Evolutionary conservation across 2,113 vertebrate species (phyloP).

Genomic region (Nothobranchius furzeri): DNA sequence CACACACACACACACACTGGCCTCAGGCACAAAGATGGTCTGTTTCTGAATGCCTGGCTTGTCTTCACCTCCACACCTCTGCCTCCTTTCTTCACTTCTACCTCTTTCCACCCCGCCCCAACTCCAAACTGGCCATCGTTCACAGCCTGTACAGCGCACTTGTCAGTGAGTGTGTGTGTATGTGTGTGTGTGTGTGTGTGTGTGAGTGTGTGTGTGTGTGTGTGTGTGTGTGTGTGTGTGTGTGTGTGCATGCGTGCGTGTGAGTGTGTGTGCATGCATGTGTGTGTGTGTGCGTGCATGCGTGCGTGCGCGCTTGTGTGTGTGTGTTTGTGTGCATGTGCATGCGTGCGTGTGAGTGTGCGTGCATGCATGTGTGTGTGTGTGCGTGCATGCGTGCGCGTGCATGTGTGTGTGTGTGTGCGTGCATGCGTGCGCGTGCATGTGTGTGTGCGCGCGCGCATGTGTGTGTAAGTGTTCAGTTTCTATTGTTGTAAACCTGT

Average conservation of each 20-base stretch:
- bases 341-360: constrained; percentile 6
- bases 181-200: constrained; percentile 26
- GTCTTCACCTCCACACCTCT: constrained; percentile 76
- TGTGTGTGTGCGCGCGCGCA: constrained; percentile 1
- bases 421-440: constrained; percentile 27
- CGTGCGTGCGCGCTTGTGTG: constrained; percentile 2
- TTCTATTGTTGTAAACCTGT: constrained; percentile 48
- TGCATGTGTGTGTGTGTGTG: constrained; percentile 22
- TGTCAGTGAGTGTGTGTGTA: constrained; percentile 40
- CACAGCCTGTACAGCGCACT: constrained; percentile 58
- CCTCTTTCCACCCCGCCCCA: constrained; percentile 51
- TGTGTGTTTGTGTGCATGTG: constrained; percentile 27
- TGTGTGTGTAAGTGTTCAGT: constrained; percentile 21
- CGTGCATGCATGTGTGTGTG: constrained; percentile 18
- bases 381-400: constrained; percentile 18
- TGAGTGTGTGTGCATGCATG: constrained; percentile 34
- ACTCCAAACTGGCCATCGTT: constrained; percentile 66
- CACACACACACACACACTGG: constrained; percentile 41
- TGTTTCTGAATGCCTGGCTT: constrained; percentile 67
- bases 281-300: constrained; percentile 31
- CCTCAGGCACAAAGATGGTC: constrained; percentile 65
- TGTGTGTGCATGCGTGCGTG: constrained; percentile 1
- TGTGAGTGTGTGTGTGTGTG: constrained; percentile 4
- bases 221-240: constrained; percentile 9
- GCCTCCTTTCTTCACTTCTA: constrained; percentile 66